Base-by-base conservation (phyloP, 35 echinoderm and acorn worm genomes). In the Ptychodera flava region DNA sequence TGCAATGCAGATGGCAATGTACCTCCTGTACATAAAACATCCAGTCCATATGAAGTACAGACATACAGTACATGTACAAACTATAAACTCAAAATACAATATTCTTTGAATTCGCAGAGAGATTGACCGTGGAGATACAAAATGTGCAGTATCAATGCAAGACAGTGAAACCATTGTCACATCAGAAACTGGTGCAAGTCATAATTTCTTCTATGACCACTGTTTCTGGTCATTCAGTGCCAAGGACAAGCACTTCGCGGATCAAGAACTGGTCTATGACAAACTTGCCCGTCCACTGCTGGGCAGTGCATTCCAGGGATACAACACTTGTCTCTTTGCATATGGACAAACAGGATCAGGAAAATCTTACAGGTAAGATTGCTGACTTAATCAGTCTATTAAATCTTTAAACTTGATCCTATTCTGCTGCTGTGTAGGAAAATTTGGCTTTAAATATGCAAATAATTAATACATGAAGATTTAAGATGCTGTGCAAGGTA, bases 281-380 rank as follows among this genome's bases (percentile, higher is more conserved):
- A 88, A 84, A 31, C 78, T 97, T 36, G 95, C 92, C 1, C 79
- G 84, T n/a, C 95, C 95, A 27, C 84, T 97, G 33, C 82, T 97
- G 28, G 36, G 82, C 81, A 97, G 85, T 84, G 95, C 95, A 30
- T 89, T 97, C 81, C 92, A 97, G 78, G 95, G 95, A 0, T 97
- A 94, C 52, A 93, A 97, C 34, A 97, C 95, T 16, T 97, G 95
- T 76, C 82, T 97, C 31, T 97, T 97, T 92, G 95, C 95, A 0
- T 97, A 97, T 38, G 95, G 95, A 0, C 95, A 97, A 80, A 97
- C 95, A 16, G 95, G 95, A 33, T 97, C 95, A 16, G 95, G 95
- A 38, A 97, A 97, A 82, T 97, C 95, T 79, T 92, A 97, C 81
- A 97, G 92, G 95, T 97, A 81, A 30, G 1, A 32, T 1, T 81